phyloP scores from a whole-genome alignment of 2,113 vertebrate genomes.

The Regulus satrapa region DNA sequence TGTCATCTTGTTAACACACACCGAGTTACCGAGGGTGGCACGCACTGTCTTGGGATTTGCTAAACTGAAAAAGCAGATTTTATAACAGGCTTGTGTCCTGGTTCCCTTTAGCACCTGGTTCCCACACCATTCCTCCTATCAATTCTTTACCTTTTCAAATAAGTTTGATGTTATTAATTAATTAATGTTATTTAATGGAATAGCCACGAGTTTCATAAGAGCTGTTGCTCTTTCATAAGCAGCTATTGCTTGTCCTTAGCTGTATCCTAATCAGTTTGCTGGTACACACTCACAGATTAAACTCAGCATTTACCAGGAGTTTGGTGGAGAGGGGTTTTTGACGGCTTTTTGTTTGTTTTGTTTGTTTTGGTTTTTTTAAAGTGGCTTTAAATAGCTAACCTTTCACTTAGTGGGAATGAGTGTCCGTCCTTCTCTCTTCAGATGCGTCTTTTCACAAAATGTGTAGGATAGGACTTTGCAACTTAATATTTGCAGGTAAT shows the following conservation, averaged over 20 bases:
- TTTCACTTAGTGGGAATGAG: not conserved
- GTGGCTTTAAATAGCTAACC: not conserved
- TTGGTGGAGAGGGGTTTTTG: too few relatives aligned
- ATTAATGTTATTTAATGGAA: too few relatives aligned
- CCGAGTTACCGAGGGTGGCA: not conserved
- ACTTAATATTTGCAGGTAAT: not conserved
- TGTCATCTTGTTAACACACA: too few relatives aligned
- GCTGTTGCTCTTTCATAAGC: too few relatives aligned
- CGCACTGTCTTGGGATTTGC: not conserved
- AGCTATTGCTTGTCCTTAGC: not conserved
- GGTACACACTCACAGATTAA: not conserved
- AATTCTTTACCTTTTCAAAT: not conserved
- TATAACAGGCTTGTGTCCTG: not conserved
- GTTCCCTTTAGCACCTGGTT: not conserved
- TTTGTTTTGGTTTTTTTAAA: not conserved
- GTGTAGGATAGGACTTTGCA: not conserved
- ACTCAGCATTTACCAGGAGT: not conserved
- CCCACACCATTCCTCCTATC: not conserved
- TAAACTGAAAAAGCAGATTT: not conserved
- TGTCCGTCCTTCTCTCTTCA: not conserved
- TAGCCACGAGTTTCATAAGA: not conserved
- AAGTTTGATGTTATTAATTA: not conserved
- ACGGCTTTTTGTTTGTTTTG: not conserved
- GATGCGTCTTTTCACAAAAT: not conserved
- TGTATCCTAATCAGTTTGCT: not conserved